Percentiles rank a stretch among this genome's conserved stretches.
Evolutionary conservation across 2,888 invertebrate genomes (phyloP).

Genomic region (Chrysopilus asiliformis): DNA sequence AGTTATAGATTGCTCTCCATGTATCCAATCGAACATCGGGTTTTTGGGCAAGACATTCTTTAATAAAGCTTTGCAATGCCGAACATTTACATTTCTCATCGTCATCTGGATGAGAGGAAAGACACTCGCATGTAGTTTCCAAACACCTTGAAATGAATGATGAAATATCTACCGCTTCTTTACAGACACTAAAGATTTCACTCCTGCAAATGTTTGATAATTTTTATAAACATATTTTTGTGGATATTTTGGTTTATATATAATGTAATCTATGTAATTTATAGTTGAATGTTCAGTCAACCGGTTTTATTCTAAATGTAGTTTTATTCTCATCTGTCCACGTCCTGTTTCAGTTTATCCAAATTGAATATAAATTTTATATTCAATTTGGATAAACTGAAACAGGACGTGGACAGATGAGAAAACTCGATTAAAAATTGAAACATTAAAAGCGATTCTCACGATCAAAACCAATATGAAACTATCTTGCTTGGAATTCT

Average conservation of each 20-base stretch:
- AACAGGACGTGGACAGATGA: no score
- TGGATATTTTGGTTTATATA: background rate
- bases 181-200: conserved; percentile 51
- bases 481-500: no score
- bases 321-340: no score
- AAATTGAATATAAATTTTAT: no score
- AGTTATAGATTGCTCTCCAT: conserved; percentile 59
- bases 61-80: conserved; percentile 54
- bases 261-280: background rate
- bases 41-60: conserved; percentile 55
- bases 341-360: no score
- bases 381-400: no score
- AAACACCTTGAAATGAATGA: conserved; percentile 58
- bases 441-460: no score
- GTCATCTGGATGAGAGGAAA: conserved; percentile 27
- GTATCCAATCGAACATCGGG: conserved; percentile 48
- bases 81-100: conserved; percentile 49
- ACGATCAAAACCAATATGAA: no score
- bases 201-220: conserved; percentile 36
- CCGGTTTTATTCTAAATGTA: no score
- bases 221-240: background rate
- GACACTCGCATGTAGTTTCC: conserved; percentile 62
- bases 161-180: conserved; percentile 48
- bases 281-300: conserved; percentile 1
- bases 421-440: no score